Evolutionary conservation across 2,797 vertebrate genomes (phyloP).

Genomic region (Diglossa cyanea): DNA sequence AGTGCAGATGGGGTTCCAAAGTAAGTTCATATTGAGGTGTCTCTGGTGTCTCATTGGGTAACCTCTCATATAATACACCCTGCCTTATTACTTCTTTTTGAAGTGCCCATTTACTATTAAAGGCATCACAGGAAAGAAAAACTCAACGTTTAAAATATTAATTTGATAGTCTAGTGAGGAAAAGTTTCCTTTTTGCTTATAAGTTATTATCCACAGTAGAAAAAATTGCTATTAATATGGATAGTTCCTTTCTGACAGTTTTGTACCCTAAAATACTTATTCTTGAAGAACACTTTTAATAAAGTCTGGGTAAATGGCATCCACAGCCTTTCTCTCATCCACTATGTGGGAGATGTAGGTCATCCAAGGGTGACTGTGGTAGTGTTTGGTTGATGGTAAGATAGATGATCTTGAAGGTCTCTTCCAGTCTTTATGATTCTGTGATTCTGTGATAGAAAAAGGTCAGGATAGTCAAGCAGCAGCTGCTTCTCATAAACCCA

Average conservation of each 20-base stretch:
- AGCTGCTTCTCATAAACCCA: background rate
- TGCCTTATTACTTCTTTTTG: background rate
- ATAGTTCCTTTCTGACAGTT: background rate
- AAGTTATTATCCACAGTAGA: background rate
- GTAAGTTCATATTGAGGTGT: background rate
- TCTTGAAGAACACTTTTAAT: background rate
- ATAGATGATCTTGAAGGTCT: background rate
- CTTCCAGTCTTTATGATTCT: background rate
- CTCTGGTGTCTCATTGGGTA: background rate
- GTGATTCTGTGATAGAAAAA: background rate
- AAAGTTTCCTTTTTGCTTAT: background rate
- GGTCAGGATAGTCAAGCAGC: too few relatives aligned
- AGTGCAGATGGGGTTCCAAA: background rate
- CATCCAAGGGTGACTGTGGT: background rate
- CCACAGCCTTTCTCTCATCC: background rate
- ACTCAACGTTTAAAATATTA: background rate
- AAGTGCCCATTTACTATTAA: background rate
- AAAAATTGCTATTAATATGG: background rate
- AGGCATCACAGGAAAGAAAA: background rate
- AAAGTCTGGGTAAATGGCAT: background rate
- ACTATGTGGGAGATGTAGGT: background rate
- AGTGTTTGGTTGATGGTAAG: background rate
- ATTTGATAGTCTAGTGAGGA: background rate
- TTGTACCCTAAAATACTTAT: background rate
- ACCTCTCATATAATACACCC: background rate